Percentiles rank a stretch among this genome's conserved stretches.
Conservation (phyloP, 2,888 invertebrate genomes). For the Patella caerulea region DNA sequence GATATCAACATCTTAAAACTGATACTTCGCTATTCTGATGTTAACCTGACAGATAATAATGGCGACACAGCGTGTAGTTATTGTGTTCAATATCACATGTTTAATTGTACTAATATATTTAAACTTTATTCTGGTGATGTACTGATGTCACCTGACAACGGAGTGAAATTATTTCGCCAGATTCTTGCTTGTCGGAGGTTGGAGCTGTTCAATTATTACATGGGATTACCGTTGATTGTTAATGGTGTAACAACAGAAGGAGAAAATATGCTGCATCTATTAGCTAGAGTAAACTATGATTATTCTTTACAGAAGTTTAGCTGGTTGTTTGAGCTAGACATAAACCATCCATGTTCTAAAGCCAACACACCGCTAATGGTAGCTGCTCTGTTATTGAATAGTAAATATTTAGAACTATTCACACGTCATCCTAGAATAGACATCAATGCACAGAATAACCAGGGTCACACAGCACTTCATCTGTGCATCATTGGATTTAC, state of each 20-base stretch:
- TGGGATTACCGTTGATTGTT: too few species aligned
- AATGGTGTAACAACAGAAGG: neutral
- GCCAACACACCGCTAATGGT: neutral
- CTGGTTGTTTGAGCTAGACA: neutral
- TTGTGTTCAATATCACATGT: too few species aligned
- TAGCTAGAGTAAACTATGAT: neutral
- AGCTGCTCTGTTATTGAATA: neutral
- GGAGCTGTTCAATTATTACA: too few species aligned
- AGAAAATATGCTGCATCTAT: neutral
- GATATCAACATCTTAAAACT: too few species aligned
- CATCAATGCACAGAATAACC: neutral
- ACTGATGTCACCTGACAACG: too few species aligned
- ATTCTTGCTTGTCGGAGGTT: too few species aligned
- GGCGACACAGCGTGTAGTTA: too few species aligned
- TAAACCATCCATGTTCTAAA: neutral
- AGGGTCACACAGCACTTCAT: slow-evolving; percentile 6
- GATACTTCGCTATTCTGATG: too few species aligned
- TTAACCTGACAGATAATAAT: too few species aligned
- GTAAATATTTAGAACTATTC: neutral
- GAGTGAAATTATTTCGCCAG: too few species aligned
- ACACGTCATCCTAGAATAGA: neutral
- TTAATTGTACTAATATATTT: too few species aligned
- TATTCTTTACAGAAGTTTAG: neutral
- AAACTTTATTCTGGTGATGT: too few species aligned
- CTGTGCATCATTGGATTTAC: neutral